A percentile compares a stretch with the other conserved stretches of the same genome.
phyloP scores from a whole-genome alignment of 2,888 invertebrate species.

The Ormia ochracea region DNA sequence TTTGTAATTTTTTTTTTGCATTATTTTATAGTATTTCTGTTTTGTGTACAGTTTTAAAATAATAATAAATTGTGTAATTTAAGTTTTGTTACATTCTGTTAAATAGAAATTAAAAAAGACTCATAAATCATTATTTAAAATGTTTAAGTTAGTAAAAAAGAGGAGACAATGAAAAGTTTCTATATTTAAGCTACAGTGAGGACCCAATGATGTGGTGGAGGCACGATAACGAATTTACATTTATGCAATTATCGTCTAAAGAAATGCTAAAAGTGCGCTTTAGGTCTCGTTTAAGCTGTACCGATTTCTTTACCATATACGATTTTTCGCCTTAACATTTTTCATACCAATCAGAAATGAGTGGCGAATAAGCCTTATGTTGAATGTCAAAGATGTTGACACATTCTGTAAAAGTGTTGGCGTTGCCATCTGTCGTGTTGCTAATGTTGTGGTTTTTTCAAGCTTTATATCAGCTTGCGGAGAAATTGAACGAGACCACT shows the following conservation, averaged over 20 bases:
- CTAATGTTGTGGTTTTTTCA: no score
- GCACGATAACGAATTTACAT: neutral
- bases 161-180: neutral
- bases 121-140: slow-evolving; percentile 46
- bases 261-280: no score
- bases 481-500: neutral
- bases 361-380: no score
- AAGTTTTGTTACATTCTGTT: slow-evolving; percentile 59
- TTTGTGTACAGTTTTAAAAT: slow-evolving; percentile 37
- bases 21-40: slow-evolving; percentile 13
- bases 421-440: no score
- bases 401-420: no score
- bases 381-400: no score
- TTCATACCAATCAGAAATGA: no score
- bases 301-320: no score
- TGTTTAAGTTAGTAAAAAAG: slow-evolving; percentile 32
- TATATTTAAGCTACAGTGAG: neutral
- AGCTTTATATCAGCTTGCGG: no score
- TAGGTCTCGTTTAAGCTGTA: no score
- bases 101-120: slow-evolving; percentile 42
- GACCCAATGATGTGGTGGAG: neutral
- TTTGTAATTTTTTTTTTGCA: slow-evolving; percentile 31
- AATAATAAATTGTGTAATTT: slow-evolving; percentile 16
- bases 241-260: no score
- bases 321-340: no score